Evolutionary conservation across 2,113 vertebrate species (phyloP).

Genomic region (Tragulus kanchil): DNA sequence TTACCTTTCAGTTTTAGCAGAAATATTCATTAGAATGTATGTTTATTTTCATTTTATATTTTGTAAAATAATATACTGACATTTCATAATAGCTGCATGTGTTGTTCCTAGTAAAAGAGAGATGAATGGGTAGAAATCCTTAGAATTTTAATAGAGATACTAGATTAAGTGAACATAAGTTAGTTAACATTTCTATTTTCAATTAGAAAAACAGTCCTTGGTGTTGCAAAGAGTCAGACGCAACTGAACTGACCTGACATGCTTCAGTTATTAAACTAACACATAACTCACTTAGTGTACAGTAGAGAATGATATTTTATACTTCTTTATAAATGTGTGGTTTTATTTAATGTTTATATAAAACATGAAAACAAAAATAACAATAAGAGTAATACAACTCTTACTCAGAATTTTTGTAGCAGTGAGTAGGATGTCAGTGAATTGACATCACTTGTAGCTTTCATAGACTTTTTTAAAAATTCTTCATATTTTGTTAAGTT

Average conservation of each 20-base stretch:
- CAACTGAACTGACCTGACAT: background rate
- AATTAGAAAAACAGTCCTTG: background rate
- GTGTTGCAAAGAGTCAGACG: no score
- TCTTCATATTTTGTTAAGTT: no score
- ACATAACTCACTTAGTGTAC: background rate
- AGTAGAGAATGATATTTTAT: background rate
- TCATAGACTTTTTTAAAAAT: no score
- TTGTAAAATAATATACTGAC: background rate
- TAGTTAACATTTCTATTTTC: slow-evolving; percentile 2
- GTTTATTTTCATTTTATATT: background rate
- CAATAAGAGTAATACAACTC: background rate
- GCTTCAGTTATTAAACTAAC: background rate
- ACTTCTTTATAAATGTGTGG: background rate
- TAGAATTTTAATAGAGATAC: background rate
- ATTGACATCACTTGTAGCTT: background rate
- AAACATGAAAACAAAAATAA: background rate
- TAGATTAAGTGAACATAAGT: background rate
- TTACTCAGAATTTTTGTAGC: background rate
- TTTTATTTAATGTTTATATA: background rate
- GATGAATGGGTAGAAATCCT: background rate
- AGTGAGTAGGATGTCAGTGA: background rate
- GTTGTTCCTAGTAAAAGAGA: background rate
- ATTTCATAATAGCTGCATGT: background rate
- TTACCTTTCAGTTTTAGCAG: background rate
- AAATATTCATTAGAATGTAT: background rate